Conservation (phyloP, 2,113 vertebrate species). For the Ceyx margarethae region DNA sequence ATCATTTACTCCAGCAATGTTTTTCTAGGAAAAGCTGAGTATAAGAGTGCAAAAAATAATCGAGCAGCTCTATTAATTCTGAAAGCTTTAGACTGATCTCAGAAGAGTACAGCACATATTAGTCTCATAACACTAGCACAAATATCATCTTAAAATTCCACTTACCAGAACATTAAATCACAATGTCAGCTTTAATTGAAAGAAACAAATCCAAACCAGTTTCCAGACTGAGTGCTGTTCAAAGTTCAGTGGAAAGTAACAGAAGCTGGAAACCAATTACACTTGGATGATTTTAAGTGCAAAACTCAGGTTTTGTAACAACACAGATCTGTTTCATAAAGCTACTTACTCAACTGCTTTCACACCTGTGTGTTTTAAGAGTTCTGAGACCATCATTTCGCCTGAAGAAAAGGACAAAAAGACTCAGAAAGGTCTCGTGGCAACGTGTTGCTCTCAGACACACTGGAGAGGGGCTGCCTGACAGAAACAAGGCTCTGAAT, state of each 20-base stretch:
- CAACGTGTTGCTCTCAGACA: fast-evolving
- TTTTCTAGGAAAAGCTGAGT: neutral
- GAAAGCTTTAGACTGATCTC: neutral
- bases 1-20: neutral
- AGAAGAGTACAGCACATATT: neutral
- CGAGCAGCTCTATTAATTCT: neutral
- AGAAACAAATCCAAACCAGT: neutral
- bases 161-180: neutral
- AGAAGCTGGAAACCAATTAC: neutral
- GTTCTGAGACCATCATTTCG: neutral
- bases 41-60: neutral
- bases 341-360: neutral
- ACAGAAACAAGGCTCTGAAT: neutral
- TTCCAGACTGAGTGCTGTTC: neutral
- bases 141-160: neutral
- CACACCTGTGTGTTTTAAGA: neutral
- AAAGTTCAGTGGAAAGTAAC: neutral
- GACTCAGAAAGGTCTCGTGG: neutral
- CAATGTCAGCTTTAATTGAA: neutral
- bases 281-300: neutral
- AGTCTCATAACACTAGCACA: neutral
- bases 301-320: neutral
- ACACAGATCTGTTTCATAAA: neutral
- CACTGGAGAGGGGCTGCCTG: neutral
- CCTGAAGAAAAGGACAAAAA: neutral